Evolutionary conservation across 2,113 vertebrate species (phyloP), one percentile per base, ranked within the genome.

Genomic region (Pycnonotus jocosus): DNA sequence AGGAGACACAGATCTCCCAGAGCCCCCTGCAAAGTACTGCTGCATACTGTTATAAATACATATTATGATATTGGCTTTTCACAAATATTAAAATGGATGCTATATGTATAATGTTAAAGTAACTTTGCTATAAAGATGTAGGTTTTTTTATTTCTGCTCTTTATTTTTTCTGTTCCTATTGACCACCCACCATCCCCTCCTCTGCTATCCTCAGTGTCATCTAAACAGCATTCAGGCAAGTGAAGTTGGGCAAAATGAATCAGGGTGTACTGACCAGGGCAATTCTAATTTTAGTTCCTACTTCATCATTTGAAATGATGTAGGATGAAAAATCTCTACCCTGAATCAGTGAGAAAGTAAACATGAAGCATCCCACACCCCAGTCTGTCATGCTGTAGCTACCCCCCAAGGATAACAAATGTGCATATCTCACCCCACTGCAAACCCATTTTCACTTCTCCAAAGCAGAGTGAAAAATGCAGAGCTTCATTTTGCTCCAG

Each of bases 101-200:
- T 35, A 35, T 25, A 58, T 35, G 14, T 35, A 58, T 35, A 58
- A 35, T n/a, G 33, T 57, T 23, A 57, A 35, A 58, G 6, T n/a
- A 35, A 58, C 56, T 35, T 35, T 35, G n/a, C 10, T 24, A 16
- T 24, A n/a, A n/a, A 54, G 30, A 56, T 22, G 14, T 9, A 7
- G 6, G 38, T 38, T 38, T 11, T 58, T 58, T 58, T 22, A 24
- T 35, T 35, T 24, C 22, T 35, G n/a, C n/a, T 58, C 7, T 58
- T 35, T 66, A 21, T 28, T 40, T 81, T 77, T 84, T 15, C 17
- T 78, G 15, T 38, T 72, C 22, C 16, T 54, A 42, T 7, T 6
- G 2, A 38, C 10, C 10, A 30, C 15, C 28, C 51, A 18, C 48
- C 11, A 30, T 47, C 1, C 12, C 5, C 6, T 1, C 2, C 5